A percentile compares a stretch with the other conserved stretches of the same genome.
Evolutionary conservation across 2,888 invertebrate genomes (phyloP).

Genomic region (Onthophagus sagittarius): DNA sequence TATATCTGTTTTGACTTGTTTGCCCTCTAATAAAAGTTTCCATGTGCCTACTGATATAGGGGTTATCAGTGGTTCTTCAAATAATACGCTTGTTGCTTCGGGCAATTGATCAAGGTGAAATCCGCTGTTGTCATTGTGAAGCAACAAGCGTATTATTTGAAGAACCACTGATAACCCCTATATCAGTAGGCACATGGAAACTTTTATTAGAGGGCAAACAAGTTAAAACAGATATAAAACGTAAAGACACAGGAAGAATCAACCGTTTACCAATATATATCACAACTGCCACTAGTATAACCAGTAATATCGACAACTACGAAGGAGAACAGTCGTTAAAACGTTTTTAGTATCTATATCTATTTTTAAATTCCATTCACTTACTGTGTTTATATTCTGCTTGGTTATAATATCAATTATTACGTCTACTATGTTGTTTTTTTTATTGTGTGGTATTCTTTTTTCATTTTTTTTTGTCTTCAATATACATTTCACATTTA

Average conservation of each 20-base stretch:
- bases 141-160: neutral
- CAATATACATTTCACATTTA: too few relatives aligned
- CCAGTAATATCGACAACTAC: neutral
- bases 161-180: neutral
- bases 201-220: neutral
- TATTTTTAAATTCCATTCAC: too few relatives aligned
- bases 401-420: too few relatives aligned
- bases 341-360: too few relatives aligned
- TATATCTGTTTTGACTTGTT: neutral
- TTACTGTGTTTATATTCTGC: too few relatives aligned
- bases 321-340: too few relatives aligned
- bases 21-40: neutral
- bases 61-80: neutral
- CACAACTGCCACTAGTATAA: neutral
- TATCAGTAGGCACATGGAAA: slow-evolving; percentile 1
- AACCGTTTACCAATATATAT: neutral
- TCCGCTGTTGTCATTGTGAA: too few relatives aligned
- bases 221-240: slow-evolving; percentile 1
- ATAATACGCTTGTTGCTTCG: neutral
- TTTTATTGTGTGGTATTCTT: too few relatives aligned
- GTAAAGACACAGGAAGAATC: neutral
- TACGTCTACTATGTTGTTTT: too few relatives aligned
- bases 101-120: slow-evolving; percentile 2
- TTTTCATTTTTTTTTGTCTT: too few relatives aligned
- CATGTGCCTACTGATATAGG: neutral